Percentiles rank a stretch among this genome's conserved stretches.
These are phyloP conservation scores for Barypeithes pellucidus DNA, from an alignment of 2,888 invertebrate species.

Conservation along the genomic window DNA sequence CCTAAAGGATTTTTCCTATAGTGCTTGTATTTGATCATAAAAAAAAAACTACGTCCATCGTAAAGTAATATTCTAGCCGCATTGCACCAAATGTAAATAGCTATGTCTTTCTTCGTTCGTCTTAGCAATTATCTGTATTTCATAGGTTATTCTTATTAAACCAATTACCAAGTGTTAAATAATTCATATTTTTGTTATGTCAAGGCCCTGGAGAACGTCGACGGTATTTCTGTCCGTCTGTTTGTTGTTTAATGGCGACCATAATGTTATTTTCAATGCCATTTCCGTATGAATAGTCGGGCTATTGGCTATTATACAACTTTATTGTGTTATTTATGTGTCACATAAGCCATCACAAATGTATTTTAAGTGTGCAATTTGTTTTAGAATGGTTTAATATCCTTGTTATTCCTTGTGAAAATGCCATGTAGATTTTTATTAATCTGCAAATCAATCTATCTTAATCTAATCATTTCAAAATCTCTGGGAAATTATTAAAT, in stretches of 20 bases:
- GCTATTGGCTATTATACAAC: constrained; percentile 1
- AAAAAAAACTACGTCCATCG: no score
- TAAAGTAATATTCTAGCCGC: no score
- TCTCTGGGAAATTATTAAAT: no score
- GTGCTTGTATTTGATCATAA: no score
- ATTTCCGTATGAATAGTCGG: constrained; percentile 18
- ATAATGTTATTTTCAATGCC: constrained; percentile 13
- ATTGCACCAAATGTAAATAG: constrained; percentile 25
- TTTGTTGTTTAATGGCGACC: constrained; percentile 16
- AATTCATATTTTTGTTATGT: constrained; percentile 51
- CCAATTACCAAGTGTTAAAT: constrained; percentile 47
- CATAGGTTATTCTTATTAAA: constrained; percentile 45
- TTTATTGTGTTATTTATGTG: constrained; percentile 5
- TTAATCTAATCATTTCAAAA: no score
- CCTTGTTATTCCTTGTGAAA: no score
- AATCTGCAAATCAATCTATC: no score
- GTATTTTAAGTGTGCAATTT: neutral
- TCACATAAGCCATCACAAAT: neutral
- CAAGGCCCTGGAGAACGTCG: constrained; percentile 47
- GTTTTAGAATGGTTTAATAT: no score
- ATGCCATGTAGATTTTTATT: no score
- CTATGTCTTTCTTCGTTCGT: no score
- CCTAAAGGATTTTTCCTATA: no score
- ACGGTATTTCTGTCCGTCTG: constrained; percentile 36
- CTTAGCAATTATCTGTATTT: constrained; percentile 34